Evolutionary conservation across 2,888 invertebrate genomes (phyloP), one percentile per base, ranked within the genome.

Genomic region (Candidula unifasciata): DNA sequence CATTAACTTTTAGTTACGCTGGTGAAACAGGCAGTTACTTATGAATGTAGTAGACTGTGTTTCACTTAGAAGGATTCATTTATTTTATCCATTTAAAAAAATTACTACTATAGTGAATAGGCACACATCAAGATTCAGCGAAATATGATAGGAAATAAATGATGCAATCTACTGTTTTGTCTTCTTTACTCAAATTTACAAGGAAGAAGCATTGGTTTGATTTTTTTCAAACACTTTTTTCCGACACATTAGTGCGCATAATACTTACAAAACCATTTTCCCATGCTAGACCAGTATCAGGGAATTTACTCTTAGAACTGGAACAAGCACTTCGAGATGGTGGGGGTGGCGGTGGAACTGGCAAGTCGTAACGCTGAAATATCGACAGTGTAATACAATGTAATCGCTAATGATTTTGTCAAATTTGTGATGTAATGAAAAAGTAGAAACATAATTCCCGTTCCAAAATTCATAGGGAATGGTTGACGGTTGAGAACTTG

Each of bases 181-280:
- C n/a, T n/a, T n/a, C n/a, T n/a, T n/a, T n/a, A n/a, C n/a, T n/a
- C n/a, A n/a, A n/a, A n/a, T n/a, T n/a, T n/a, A n/a, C n/a, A n/a
- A n/a, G n/a, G n/a, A n/a, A n/a, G n/a, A n/a, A n/a, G n/a, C n/a
- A n/a, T n/a, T n/a, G n/a, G n/a, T n/a, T n/a, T n/a, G n/a, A n/a
- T n/a, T n/a, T n/a, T n/a, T n/a, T n/a, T n/a, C n/a, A n/a, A n/a
- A n/a, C n/a, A n/a, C n/a, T n/a, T n/a, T n/a, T n/a, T n/a, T n/a
- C n/a, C n/a, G n/a, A n/a, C n/a, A n/a, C n/a, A n/a, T n/a, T n/a
- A n/a, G n/a, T n/a, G n/a, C n/a, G n/a, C n/a, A 37, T 24, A 71
- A 71, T 71, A 71, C 84, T 84, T 74, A 84, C 84, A 73, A 35
- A 80, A 44, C 80, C 80, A 84, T 84, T 84, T 44, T 79, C 69